Base-by-base conservation (phyloP, 2,797 vertebrate species). In the Fundulus diaphanus region DNA sequence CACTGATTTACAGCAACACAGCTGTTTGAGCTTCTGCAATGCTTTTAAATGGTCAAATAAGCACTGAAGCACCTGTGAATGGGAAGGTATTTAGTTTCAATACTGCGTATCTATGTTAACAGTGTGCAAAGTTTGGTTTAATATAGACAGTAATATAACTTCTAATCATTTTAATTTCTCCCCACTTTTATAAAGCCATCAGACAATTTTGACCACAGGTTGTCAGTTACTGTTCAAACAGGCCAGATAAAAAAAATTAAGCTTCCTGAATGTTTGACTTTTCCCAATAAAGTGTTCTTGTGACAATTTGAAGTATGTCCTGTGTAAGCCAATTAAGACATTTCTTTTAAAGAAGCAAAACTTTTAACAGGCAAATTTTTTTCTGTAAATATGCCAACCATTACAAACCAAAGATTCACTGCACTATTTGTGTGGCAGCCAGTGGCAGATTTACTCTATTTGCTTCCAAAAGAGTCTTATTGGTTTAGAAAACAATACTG, bases 1-100 rank as follows among this genome's bases (percentile, higher is more conserved):
- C 42, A 22, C 57, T 72, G 7, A 0, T 56, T 74, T 82, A 48
- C 78, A 84, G 71, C 48, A 66, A 52, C 51, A 70, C 66, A 71
- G 13, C 48, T 66, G 42, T 74, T 51, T 56, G 61, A 68, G 11
- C n/a, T 35, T 75, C 48, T 66, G 24, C 27, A 72, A 11, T 48
- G 33, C 42, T 9, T 70, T 27, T 35, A 48, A 29, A 48, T 24
- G 2, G n/a, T 12, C 35, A 73, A 54, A 3, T n/a, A 52, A 72
- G 66, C 8, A 35, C 24, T 52, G 24, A 76, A 61, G 33, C 27
- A 42, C 42, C 12, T 44, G 63, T 56, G n/a, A 29, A n/a, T 31
- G 18, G 31, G 27, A 24, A 54, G 1, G 31, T 11, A 31, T 70
- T 24, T 51, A 44, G 35, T 63, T 20, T 52, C 24, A 49, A 35